These are phyloP conservation scores for Hiodon alosoides DNA, from an alignment of 2,113 vertebrate species.

Conservation along the genomic window DNA sequence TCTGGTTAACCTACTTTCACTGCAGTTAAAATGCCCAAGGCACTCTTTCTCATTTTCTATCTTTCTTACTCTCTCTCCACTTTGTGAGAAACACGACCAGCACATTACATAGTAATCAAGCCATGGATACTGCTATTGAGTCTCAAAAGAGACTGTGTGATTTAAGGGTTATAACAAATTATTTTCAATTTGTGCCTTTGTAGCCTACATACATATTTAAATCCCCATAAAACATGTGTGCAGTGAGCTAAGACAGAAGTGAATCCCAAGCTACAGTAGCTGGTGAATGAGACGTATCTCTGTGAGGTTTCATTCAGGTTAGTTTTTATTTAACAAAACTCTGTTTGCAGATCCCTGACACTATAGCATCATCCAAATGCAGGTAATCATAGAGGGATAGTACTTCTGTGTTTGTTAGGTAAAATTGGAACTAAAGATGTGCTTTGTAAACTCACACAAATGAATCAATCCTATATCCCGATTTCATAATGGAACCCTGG, in stretches of 20 bases:
- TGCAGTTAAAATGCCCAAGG: conserved; percentile 32
- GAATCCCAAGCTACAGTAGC: conserved; percentile 13
- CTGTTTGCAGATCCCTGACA: conserved; percentile 18
- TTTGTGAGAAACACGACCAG: neutral
- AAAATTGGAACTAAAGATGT: conserved; percentile 27
- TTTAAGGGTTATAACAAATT: conserved; percentile 11
- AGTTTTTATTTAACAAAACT: conserved; percentile 35
- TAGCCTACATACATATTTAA: conserved; percentile 18
- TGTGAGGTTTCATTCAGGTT: conserved; percentile 25
- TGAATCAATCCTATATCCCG: conserved; percentile 20
- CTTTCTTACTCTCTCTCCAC: conserved; percentile 8
- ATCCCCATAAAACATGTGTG: neutral
- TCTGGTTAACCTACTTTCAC: conserved; percentile 38
- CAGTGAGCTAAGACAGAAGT: neutral
- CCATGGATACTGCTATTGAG: conserved; percentile 6
- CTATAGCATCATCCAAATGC: conserved; percentile 31
- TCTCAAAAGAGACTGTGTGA: conserved; percentile 12
- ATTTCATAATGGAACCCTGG: conserved; percentile 29
- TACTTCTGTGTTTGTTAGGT: conserved; percentile 35
- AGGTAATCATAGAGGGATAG: conserved; percentile 20
- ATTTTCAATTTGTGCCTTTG: conserved; percentile 15
- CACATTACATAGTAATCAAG: neutral
- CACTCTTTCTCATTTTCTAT: neutral
- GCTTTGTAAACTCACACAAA: conserved; percentile 30
- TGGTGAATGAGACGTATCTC: conserved; percentile 26